phyloP scores from a whole-genome alignment of 2,888 invertebrate genomes.

The Heliconius erato region DNA sequence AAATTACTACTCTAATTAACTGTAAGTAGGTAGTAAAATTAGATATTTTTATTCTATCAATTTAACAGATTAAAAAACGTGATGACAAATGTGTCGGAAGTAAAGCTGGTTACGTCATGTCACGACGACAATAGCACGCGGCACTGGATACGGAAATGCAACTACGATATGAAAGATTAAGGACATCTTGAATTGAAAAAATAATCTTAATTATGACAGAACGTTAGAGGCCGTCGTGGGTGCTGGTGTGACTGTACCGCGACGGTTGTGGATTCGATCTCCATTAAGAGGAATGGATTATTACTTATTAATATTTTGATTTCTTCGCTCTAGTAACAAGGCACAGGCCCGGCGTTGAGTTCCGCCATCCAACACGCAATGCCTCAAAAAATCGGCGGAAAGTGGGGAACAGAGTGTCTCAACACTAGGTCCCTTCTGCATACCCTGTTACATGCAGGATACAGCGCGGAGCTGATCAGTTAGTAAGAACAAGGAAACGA shows the following conservation, averaged over 20 bases:
- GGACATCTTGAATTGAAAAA: slow-evolving; percentile 19
- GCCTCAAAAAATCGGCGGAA: too few relatives aligned
- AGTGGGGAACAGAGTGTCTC: too few relatives aligned
- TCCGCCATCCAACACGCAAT: too few relatives aligned
- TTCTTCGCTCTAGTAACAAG: too few relatives aligned
- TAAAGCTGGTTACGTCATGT: slow-evolving; percentile 23
- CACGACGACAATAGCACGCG: slow-evolving; percentile 37
- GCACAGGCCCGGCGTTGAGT: too few relatives aligned
- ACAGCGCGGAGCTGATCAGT: background rate
- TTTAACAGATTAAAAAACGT: slow-evolving; percentile 16
- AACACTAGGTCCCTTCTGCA: too few relatives aligned
- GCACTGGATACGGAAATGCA: slow-evolving; percentile 33
- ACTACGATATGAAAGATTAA: slow-evolving; percentile 25
- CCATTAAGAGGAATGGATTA: too few relatives aligned
- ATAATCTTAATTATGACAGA: background rate
- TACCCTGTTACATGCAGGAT: too few relatives aligned
- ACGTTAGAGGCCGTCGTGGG: background rate
- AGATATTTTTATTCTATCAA: background rate
- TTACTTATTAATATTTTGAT: too few relatives aligned
- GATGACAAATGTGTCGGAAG: slow-evolving; percentile 37
- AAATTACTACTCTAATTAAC: background rate
- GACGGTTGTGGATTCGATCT: background rate
- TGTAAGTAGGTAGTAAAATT: background rate
- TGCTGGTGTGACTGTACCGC: background rate
- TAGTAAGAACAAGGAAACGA: slow-evolving; percentile 6